Percentiles rank a stretch among this genome's conserved stretches.
Conservation (phyloP, 2,888 invertebrate genomes). For the Melinaea marsaeus region DNA sequence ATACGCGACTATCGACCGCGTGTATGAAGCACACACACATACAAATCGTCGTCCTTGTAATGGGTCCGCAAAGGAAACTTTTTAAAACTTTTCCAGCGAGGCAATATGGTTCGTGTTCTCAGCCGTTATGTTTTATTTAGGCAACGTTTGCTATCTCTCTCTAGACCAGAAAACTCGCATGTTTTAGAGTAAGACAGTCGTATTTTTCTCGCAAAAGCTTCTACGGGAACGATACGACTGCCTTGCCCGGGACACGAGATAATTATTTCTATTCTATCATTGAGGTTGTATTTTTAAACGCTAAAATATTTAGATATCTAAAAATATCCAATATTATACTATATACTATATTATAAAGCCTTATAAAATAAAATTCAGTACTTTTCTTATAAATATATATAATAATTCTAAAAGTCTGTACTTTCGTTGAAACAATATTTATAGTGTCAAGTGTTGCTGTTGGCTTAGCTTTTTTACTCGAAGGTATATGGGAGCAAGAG, state of each 20-base stretch:
- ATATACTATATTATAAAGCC: too few relatives aligned
- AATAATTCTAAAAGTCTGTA: constrained; percentile 4
- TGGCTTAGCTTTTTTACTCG: constrained; percentile 7
- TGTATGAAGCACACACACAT: constrained; percentile 65
- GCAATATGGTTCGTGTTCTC: constrained; percentile 79
- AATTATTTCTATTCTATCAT: constrained; percentile 79
- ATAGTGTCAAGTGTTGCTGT: constrained; percentile 7
- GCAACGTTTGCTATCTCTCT: constrained; percentile 64
- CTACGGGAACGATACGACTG: constrained; percentile 53
- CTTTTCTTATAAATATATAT: too few relatives aligned
- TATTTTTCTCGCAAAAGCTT: constrained; percentile 45
- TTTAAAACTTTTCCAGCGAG: constrained; percentile 79
- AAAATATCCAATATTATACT: too few relatives aligned
- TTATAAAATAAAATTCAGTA: too few relatives aligned
- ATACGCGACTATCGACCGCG: constrained; percentile 59
- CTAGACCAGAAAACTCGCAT: constrained; percentile 40
- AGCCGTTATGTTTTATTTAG: constrained; percentile 77
- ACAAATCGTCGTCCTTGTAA: constrained; percentile 68
- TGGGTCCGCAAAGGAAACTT: constrained; percentile 79
- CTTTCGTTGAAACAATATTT: constrained; percentile 16
- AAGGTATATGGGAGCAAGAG: constrained; percentile 44
- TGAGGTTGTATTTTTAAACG: constrained; percentile 74
- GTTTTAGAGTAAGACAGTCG: constrained; percentile 48
- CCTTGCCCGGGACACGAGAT: constrained; percentile 76
- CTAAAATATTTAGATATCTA: neutral